Percentiles rank a stretch among this genome's conserved stretches.
Conservation (phyloP, 2,888 invertebrate genomes). For the Agrochola macilenta region DNA sequence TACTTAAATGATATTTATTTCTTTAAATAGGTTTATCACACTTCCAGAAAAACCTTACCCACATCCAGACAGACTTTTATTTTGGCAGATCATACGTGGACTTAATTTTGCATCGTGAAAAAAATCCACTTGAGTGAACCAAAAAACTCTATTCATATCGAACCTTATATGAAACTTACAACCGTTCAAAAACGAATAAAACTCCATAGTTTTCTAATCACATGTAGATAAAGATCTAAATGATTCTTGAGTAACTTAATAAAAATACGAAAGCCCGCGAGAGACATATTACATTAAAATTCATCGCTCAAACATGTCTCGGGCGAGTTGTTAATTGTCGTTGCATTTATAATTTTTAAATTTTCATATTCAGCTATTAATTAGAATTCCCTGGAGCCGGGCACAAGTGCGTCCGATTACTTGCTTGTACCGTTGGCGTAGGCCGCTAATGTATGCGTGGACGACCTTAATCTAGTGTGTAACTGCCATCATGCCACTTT, state of each 20-base stretch:
- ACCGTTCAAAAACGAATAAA: conserved; percentile 14
- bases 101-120: background rate
- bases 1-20: too few species aligned
- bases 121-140: background rate
- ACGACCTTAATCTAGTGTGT: conserved; percentile 12
- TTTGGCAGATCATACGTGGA: too few species aligned
- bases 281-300: conserved; percentile 37
- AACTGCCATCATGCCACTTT: background rate
- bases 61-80: too few species aligned
- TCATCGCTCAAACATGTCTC: conserved; percentile 44
- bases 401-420: conserved; percentile 9
- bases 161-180: background rate
- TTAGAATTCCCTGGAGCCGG: conserved; percentile 38
- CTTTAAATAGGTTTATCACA: too few species aligned
- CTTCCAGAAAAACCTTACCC: too few species aligned
- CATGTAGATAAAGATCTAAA: conserved; percentile 26
- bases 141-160: background rate
- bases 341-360: conserved; percentile 64
- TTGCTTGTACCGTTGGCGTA: conserved; percentile 41
- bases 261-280: conserved; percentile 13
- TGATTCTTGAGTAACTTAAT: conserved; percentile 12
- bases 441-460: conserved; percentile 4
- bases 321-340: conserved; percentile 49
- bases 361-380: conserved; percentile 57
- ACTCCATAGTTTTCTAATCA: conserved; percentile 10